These are phyloP conservation scores for Callocephalon fimbriatum DNA, from an alignment of 2,113 vertebrate species.

Conservation along the genomic window DNA sequence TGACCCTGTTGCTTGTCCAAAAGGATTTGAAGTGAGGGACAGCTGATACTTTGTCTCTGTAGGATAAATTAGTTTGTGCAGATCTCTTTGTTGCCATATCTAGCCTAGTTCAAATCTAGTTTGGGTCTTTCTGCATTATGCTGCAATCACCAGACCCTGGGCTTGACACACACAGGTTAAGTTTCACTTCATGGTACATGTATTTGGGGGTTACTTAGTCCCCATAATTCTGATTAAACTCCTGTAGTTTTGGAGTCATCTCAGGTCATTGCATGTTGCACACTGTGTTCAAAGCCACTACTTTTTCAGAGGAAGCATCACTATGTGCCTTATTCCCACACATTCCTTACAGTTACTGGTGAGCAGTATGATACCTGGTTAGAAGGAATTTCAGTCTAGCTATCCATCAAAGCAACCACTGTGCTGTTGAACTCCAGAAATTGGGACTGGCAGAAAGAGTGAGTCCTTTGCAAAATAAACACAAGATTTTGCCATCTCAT, in stretches of 20 bases:
- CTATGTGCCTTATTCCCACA: neutral
- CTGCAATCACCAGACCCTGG: neutral
- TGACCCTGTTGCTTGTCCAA: neutral
- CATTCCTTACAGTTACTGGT: neutral
- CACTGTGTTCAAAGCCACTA: neutral
- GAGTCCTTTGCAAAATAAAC: neutral
- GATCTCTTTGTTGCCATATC: neutral
- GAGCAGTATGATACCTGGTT: fast-evolving
- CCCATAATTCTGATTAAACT: neutral
- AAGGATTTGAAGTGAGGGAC: neutral
- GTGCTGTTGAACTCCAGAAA: neutral
- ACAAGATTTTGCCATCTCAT: neutral
- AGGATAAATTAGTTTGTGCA: neutral
- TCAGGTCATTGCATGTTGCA: neutral
- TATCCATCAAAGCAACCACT: neutral
- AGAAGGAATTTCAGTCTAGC: neutral
- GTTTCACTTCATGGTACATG: neutral
- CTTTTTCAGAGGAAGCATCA: fast-evolving
- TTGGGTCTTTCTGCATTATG: fast-evolving
- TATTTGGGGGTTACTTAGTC: too few species aligned
- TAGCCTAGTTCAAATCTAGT: neutral
- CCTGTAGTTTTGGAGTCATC: neutral
- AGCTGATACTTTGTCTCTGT: neutral
- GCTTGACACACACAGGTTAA: too few species aligned
- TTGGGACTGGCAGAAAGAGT: neutral